Percentiles rank a stretch among this genome's conserved stretches.
Evolutionary conservation across 2,888 invertebrate genomes (phyloP).

Genomic region (Synergus laeviventris): DNA sequence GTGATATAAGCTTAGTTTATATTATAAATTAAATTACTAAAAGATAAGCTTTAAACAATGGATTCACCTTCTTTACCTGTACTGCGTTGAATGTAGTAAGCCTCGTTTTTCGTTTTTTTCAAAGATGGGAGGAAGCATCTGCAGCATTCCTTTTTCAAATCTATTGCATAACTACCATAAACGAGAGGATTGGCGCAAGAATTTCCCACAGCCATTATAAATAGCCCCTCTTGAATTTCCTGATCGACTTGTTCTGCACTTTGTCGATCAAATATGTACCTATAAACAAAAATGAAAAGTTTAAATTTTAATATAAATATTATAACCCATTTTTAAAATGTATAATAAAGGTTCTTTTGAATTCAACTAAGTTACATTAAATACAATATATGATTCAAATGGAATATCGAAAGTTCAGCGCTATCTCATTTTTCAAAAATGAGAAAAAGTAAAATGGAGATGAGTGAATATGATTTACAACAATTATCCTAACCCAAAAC

Average conservation of each 20-base stretch:
- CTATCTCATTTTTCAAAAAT: no score
- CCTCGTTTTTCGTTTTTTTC: constrained; percentile 35
- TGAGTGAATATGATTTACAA: no score
- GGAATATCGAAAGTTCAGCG: no score
- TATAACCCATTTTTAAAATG: no score
- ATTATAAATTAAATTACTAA: background rate
- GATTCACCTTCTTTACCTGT: constrained; percentile 44
- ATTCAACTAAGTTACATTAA: no score
- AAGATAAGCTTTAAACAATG: background rate
- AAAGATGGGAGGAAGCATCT: constrained; percentile 62
- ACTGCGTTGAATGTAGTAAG: constrained; percentile 46
- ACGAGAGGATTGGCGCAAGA: constrained; percentile 89
- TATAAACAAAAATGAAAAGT: constrained; percentile 62
- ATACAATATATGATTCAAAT: no score
- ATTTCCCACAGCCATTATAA: constrained; percentile 89
- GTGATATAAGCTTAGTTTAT: no score
- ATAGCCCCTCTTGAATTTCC: constrained; percentile 83
- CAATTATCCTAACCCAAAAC: no score
- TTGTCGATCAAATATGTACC: constrained; percentile 84
- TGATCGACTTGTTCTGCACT: constrained; percentile 82
- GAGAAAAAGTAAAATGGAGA: no score
- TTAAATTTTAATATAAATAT: background rate
- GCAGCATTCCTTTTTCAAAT: constrained; percentile 76
- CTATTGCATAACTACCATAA: constrained; percentile 84
- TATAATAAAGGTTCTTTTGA: no score